phyloP scores from a whole-genome alignment of 2,113 vertebrate genomes.

The Oenanthe melanoleuca region DNA sequence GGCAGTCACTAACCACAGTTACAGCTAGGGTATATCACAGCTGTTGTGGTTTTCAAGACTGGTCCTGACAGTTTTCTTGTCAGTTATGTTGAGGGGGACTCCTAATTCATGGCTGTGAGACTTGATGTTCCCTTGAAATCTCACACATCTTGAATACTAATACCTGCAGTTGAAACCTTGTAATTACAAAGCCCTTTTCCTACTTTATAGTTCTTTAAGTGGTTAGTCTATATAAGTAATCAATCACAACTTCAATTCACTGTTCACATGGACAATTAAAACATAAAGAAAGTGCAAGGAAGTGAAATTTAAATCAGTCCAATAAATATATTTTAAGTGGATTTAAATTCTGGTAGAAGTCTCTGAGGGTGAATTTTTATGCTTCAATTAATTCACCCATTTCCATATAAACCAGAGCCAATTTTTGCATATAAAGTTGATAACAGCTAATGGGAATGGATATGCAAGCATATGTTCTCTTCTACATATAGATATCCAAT shows the following conservation, averaged over 20 bases:
- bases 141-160: slow-evolving; percentile 21
- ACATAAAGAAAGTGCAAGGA: slow-evolving; percentile 20
- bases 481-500: not conserved
- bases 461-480: not conserved
- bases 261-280: slow-evolving; percentile 26
- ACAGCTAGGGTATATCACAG: not conserved
- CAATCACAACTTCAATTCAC: not conserved
- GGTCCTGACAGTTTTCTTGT: not conserved
- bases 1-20: not conserved
- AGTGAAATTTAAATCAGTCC: not conserved
- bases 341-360: slow-evolving; percentile 3
- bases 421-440: not conserved
- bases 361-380: slow-evolving; percentile 26
- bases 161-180: slow-evolving; percentile 3
- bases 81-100: not conserved
- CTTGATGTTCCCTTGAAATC: slow-evolving; percentile 27
- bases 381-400: not conserved
- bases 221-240: not conserved
- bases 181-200: not conserved
- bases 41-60: not conserved
- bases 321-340: not conserved
- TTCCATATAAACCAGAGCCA: not conserved
- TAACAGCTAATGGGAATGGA: not conserved
- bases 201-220: slow-evolving; percentile 30
- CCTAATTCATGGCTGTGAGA: not conserved